Conservation (phyloP, 2,113 vertebrate species). For the Columba livia region DNA sequence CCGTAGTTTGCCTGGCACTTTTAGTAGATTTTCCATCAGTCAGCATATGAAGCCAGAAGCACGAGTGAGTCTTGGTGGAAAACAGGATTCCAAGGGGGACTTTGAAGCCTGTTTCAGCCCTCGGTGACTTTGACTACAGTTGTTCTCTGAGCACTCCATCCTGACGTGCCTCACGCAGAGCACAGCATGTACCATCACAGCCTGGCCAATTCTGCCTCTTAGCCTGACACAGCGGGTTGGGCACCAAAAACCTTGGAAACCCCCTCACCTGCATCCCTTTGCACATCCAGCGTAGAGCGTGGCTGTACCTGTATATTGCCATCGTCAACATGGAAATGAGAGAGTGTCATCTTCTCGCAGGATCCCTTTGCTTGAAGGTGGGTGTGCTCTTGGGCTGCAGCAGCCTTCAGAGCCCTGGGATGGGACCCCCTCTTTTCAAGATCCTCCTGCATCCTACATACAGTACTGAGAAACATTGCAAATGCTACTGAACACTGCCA, state of each 20-base stretch:
- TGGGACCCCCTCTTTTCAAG: background rate
- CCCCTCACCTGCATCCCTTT: background rate
- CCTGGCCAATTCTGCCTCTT: background rate
- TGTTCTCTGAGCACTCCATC: background rate
- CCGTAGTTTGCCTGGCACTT: background rate
- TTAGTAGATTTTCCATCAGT: background rate
- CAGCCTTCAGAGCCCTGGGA: background rate
- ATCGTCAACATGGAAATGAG: background rate
- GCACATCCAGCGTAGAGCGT: background rate
- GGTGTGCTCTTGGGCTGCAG: background rate
- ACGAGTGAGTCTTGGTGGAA: background rate
- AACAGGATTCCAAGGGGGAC: background rate
- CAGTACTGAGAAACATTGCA: background rate
- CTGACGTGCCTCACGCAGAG: background rate
- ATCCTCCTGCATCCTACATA: background rate
- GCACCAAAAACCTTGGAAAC: background rate
- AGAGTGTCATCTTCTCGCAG: background rate
- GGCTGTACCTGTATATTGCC: background rate
- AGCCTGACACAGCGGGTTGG: background rate
- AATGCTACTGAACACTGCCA: background rate
- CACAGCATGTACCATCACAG: background rate
- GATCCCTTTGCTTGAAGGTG: background rate
- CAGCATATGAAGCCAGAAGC: background rate
- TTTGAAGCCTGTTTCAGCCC: background rate
- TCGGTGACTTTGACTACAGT: fast-evolving